Base-by-base conservation (phyloP, 2,113 vertebrate genomes). In the Gasterosteus nipponicus region DNA sequence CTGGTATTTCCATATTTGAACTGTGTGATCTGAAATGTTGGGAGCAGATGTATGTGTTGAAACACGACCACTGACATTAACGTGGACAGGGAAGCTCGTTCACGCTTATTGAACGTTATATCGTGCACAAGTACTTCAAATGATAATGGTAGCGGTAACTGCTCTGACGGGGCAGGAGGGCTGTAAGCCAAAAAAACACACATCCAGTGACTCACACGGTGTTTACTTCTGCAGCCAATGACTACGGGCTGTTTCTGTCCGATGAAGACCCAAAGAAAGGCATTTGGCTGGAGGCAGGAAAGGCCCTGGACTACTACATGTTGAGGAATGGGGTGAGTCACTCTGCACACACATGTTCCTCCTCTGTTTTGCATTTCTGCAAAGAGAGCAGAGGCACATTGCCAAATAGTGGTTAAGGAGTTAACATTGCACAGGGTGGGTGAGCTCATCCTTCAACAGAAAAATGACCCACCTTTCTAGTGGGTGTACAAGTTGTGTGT, bases 261-360 rank as follows among this genome's bases (percentile, higher is more conserved):
- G 97, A 99, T 78, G 97, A 99, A 80, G 98, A 99, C 89, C 96
- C 97, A 70, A 99, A 99, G 91, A 99, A 99, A 87, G 97, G 98
- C 26, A 99, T 99, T 85, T 99, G 97, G 97, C 92, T 99, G 84
- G 98, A 99, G 82, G 95, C 97, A 3, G 97, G 96, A 77, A 99
- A 99, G 91, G 97, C 97, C 53, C 89, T 99, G 90, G 98, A 99
- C 91, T 99, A 99, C 92, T 99, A 99, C 90, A 99, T 99, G 98
- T 93, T 99, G 82, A 97, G 97, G 81, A 99, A 97, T 85, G 98
- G 98, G 93, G 98, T 99, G 81, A 94, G 96, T 92, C 59, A 41
- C 29, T 49, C 35, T 63, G 33, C 26, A 42, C 39, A 59, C 22
- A 56, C 26, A 38, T 38, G 35, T 38, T 38, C 35, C 35, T 38